phyloP scores from a whole-genome alignment of 2,113 vertebrate genomes.

The Anolis sagrei region DNA sequence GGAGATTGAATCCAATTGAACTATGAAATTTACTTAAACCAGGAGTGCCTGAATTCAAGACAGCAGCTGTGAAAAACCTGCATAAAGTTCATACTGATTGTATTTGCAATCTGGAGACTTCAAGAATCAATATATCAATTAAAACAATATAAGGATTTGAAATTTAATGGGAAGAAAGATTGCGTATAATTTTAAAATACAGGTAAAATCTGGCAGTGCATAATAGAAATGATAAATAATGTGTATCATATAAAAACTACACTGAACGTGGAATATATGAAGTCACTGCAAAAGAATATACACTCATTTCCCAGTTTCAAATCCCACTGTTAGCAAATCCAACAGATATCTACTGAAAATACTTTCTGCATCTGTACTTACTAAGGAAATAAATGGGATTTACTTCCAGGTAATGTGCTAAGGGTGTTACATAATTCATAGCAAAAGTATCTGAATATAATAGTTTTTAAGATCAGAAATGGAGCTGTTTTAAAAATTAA shows the following conservation, averaged over 20 bases:
- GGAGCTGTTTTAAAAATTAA: fast-evolving
- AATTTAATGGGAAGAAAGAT: neutral
- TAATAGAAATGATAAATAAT: neutral
- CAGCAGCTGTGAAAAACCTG: neutral
- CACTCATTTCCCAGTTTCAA: neutral
- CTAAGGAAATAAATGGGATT: neutral
- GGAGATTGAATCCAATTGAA: neutral
- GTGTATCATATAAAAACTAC: neutral
- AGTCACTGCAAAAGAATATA: neutral
- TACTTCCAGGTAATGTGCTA: neutral
- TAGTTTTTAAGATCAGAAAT: neutral
- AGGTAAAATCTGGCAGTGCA: neutral
- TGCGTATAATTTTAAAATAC: too few relatives aligned
- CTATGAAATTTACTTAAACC: neutral
- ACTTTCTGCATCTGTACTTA: neutral
- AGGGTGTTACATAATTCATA: neutral
- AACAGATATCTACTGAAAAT: neutral
- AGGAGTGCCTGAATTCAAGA: neutral
- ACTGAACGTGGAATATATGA: neutral
- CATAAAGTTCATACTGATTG: neutral
- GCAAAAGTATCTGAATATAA: neutral
- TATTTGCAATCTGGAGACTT: neutral
- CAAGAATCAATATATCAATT: neutral
- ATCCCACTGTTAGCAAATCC: neutral
- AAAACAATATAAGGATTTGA: neutral